Base-by-base conservation (phyloP, 92 coral and sea anemone species). In the Blastomussa wellsi region DNA sequence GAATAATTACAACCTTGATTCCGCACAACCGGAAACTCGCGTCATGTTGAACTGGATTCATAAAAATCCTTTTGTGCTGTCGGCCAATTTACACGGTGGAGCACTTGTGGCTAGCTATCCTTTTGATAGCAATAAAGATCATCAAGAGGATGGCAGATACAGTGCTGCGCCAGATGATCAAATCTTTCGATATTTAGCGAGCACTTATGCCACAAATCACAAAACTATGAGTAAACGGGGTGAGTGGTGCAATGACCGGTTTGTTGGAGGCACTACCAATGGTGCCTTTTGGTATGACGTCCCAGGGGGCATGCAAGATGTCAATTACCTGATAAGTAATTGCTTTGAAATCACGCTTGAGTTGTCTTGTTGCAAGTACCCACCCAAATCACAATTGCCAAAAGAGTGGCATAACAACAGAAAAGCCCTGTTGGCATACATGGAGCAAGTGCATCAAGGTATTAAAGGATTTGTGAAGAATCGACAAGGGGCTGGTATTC, bases 101-200 rank as follows among this genome's bases (percentile, higher is more conserved):
- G 89, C 99, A n/a, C 86, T 97, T 53, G 99, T 97, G 29, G 99
- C 99, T 1, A 97, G 99, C 67, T 97, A 97, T 82, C 99, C 99
- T 2, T 97, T 82, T 79, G 99, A 97, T 59, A 97, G 99, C 84
- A 94, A 94, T 52, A 83, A 86, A 19, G 82, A 81, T 36, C 94
- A 91, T 39, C 70, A 67, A 35, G 2, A 7, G 1, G 33, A 36
- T 38, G 76, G 84, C 7, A 26, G 53, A n/a, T 90, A 89, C 59
- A 97, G 99, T 82, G 78, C 74, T 35, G 72, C 98, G 5, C 98
- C 99, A 3, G 99, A 97, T 75, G 97, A 97, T 77, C 39, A 85
- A 7, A 87, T 97, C 4, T 97, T 97, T 83, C 86, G 77, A 67
- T 94, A 93, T 33, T 87, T 97, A 74, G 99, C 99, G 0, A 84